Percentiles rank a stretch among this genome's conserved stretches.
Evolutionary conservation across 2,888 invertebrate genomes (phyloP).

Genomic region (Chirona hameri): DNA sequence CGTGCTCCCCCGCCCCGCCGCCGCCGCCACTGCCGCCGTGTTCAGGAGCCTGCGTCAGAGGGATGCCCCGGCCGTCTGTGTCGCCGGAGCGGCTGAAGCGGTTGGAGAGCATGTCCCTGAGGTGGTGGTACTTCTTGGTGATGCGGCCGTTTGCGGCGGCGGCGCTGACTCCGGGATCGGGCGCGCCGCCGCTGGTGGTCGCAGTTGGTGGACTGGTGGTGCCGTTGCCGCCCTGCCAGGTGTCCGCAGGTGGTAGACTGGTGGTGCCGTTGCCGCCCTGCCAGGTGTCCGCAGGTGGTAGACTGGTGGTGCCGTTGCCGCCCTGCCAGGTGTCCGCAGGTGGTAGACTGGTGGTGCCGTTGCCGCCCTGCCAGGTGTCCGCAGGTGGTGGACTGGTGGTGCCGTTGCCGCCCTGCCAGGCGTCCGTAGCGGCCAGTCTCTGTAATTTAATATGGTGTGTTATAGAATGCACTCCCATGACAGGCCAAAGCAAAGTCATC

Average conservation of each 20-base stretch:
- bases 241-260: too few relatives aligned
- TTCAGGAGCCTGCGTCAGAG: background rate
- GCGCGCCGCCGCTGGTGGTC: too few relatives aligned
- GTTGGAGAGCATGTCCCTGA: slow-evolving; percentile 37
- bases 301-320: background rate
- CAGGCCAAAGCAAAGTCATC: too few relatives aligned
- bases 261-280: too few relatives aligned
- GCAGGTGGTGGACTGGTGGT: too few relatives aligned
- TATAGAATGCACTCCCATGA: background rate
- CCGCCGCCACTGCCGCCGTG: background rate
- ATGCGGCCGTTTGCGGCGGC: background rate
- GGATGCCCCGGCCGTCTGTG: background rate
- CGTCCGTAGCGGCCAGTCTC: background rate
- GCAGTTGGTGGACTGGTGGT: too few relatives aligned
- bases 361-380: background rate
- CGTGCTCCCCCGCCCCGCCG: background rate
- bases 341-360: background rate
- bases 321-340: too few relatives aligned
- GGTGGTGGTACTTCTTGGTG: slow-evolving; percentile 36
- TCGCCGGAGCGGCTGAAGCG: slow-evolving; percentile 33
- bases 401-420: background rate
- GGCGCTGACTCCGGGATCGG: too few relatives aligned
- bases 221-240: background rate
- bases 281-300: background rate
- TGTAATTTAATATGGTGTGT: background rate